A percentile compares a stretch with the other conserved stretches of the same genome.
Evolutionary conservation across 2,113 vertebrate species (phyloP).

Genomic region (Chinchilla lanigera): DNA sequence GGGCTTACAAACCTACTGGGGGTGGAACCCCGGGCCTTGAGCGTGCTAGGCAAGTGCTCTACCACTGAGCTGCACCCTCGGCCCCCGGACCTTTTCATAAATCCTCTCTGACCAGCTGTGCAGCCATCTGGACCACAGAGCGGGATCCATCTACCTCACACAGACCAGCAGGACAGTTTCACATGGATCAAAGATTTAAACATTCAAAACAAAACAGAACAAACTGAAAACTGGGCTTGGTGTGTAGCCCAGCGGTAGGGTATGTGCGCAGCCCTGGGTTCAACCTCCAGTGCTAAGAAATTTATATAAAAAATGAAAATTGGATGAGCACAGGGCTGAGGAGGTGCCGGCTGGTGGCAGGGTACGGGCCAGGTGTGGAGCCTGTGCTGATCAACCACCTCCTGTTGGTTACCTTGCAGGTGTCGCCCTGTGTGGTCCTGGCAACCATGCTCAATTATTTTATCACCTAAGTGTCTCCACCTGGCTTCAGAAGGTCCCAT

Average conservation of each 20-base stretch:
- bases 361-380: no score
- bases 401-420: neutral
- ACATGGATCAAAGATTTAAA: neutral
- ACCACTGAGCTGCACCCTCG: neutral
- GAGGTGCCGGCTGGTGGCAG: neutral
- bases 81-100: neutral
- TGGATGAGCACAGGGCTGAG: neutral
- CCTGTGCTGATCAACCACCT: neutral
- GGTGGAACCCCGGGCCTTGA: neutral
- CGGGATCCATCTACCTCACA: neutral
- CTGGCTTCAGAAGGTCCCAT: neutral
- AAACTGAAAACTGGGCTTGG: no score
- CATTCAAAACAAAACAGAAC: neutral
- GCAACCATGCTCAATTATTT: neutral
- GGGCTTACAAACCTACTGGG: neutral
- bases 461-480: neutral
- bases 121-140: neutral
- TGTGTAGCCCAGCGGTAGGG: neutral
- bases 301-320: neutral
- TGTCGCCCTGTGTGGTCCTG: rapidly evolving
- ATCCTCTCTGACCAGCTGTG: neutral
- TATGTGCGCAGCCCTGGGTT: neutral
- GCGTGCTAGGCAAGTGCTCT: neutral
- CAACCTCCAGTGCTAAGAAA: neutral
- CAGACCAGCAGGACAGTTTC: neutral